Base-by-base conservation (phyloP, 2,888 invertebrate species). In the Pristionchus maxplancki region DNA sequence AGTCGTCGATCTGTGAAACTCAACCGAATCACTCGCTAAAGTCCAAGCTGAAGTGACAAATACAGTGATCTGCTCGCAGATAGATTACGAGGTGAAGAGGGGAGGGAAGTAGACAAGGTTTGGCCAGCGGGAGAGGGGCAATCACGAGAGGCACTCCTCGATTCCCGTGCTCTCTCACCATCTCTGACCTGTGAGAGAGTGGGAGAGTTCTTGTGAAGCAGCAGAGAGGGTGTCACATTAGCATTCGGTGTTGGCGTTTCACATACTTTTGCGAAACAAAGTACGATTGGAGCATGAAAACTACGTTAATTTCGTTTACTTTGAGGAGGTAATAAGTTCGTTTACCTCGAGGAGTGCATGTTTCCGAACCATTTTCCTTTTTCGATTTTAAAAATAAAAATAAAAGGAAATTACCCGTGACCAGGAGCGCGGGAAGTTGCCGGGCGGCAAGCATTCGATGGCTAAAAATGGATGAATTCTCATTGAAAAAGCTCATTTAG, bases 371-470 rank as follows among this genome's bases (percentile, higher is more conserved):
- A 11, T 48, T 50, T 28, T 13, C 6, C 24, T 40, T 48, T 50
- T 50, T 50, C 28, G 17, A 44, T 44, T 37, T 44, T 13, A 24
- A 74, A 74, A 40, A 24, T 20, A 74, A 74, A 40, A 40, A 13
- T 37, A 37, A 37, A 37, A 71, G 17, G 17, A 37, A 4, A 11
- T 82, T 53, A 84, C 83, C 53, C 44, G 13, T 34, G 62, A 31
- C 83, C 83, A 84, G 1, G 34, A 37, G 58, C 40, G 62, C 17
- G 83, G 58, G 28, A 84, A 84, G 83, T 84, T 84, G 83, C 40
- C 20, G 64, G 85, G 85, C 0, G 85, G 85, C 15, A 64, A 9
- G 44, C 85, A 85, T 44, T 87, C 86, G 31, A 87, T 87, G 20
- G 50, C 78, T 58, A n/a, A 11, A 83, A 67, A 15, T 67, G 31